phyloP scores from a whole-genome alignment of 1,140 invertebrate genomes.

The Caenorhabditis tropicalis region DNA sequence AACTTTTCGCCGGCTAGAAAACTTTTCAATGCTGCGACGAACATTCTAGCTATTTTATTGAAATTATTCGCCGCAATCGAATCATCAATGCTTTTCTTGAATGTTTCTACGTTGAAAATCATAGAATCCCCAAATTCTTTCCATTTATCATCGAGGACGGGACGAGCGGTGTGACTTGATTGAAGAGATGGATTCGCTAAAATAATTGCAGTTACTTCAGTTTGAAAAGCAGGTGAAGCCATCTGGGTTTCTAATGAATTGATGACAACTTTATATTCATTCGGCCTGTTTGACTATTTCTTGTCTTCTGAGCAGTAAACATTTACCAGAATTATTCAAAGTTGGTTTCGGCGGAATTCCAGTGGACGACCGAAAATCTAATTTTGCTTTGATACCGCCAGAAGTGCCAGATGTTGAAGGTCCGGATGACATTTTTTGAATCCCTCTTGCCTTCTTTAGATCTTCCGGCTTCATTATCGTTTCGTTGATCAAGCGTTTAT shows the following conservation, averaged over 20 bases:
- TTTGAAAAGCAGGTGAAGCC: no score
- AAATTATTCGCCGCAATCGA: not conserved
- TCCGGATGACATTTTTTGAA: not conserved
- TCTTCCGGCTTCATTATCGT: slow-evolving; percentile 26
- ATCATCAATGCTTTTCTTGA: not conserved
- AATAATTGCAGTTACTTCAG: not conserved
- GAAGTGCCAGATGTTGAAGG: not conserved
- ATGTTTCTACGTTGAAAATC: not conserved
- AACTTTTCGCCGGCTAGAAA: not conserved
- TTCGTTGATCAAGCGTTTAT: slow-evolving; percentile 24
- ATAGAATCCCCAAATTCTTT: slow-evolving; percentile 5
- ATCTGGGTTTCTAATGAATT: no score
- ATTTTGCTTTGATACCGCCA: slow-evolving; percentile 9
- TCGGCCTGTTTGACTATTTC: no score
- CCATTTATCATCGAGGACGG: slow-evolving; percentile 10
- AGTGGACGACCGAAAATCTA: not conserved
- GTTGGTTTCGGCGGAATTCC: slow-evolving; percentile 1
- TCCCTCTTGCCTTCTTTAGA: not conserved
- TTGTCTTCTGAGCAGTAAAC: no score
- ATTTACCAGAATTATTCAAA: not conserved
- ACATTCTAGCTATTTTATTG: not conserved
- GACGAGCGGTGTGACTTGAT: not conserved
- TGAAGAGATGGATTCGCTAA: not conserved
- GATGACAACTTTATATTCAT: no score
- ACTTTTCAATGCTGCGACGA: slow-evolving; percentile 25